Evolutionary conservation across 1,140 invertebrate species (phyloP), one percentile per base, ranked within the genome.

Genomic region (Elymnias hypermnestra): DNA sequence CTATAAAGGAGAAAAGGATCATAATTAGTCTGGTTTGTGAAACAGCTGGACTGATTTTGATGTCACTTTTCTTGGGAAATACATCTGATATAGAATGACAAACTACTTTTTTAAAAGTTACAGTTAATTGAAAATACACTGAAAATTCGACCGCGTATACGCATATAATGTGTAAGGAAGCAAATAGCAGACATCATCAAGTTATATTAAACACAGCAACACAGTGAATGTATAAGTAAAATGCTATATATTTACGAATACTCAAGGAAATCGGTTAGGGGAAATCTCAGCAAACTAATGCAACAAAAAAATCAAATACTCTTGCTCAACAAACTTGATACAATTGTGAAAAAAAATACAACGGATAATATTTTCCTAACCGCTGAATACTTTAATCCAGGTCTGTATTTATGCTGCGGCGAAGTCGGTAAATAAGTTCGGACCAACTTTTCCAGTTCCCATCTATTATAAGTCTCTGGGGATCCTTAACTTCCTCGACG

Each of bases 351-450:
- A 43, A n/a, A 44, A 44, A 35, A 44, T 44, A 22, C 12, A 25
- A 17, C 29, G 21, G 26, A 13, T 26, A 43, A 51, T 49, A 53
- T 47, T 61, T 57, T 41, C 42, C 28, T 43, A 43, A 42, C 37
- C 51, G 55, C 53, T 58, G 56, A 66, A 63, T 63, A 61, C 65
- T 72, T 71, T 72, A 74, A 72, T 70, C 68, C 60, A 13, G 38
- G 46, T 43, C 33, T 62, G 56, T 72, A 61, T 66, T 73, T 71
- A 71, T 66, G 55, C 52, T 49, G 54, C 49, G 45, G 45, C 23
- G 35, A 55, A 55, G 40, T 48, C 41, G 25, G 54, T 63, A 73
- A 71, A 76, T 67, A 72, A 70, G 56, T 52, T 49, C 46, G 36
- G 25, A 37, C 12, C 23, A 49, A 55, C 45, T 55, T 49, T 55